A percentile compares a stretch with the other conserved stretches of the same genome.
Evolutionary conservation across 2,888 invertebrate genomes (phyloP).

Genomic region (Lampropteryx suffumata): DNA sequence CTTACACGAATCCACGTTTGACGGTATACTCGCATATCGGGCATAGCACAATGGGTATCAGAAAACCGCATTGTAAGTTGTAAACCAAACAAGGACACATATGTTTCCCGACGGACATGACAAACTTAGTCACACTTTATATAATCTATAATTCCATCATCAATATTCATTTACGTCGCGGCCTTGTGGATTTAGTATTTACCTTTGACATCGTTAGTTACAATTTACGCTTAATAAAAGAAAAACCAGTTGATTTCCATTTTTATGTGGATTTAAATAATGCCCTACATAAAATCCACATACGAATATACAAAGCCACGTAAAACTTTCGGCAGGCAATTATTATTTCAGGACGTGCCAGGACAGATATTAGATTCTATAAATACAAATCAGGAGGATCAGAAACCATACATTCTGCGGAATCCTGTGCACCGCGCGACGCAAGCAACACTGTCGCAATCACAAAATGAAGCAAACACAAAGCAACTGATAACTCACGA

Average conservation of each 20-base stretch:
- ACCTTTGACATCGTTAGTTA: conserved; percentile 40
- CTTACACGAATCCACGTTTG: no score
- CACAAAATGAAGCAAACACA: conserved; percentile 84
- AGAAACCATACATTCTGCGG: conserved; percentile 70
- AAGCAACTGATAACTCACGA: conserved; percentile 79
- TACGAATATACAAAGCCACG: conserved; percentile 77
- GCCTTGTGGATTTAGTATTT: conserved; percentile 60
- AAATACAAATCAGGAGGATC: conserved; percentile 58
- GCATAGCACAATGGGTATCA: neutral
- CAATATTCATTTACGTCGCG: conserved; percentile 50
- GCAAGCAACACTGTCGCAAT: conserved; percentile 71
- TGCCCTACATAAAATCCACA: conserved; percentile 54
- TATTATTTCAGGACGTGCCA: conserved; percentile 70
- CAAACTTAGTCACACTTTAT: conserved; percentile 44
- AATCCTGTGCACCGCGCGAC: conserved; percentile 78
- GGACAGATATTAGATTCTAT: conserved; percentile 70
- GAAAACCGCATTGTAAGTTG: neutral
- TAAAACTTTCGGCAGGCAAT: conserved; percentile 74
- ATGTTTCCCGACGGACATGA: conserved; percentile 54
- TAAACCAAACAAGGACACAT: conserved; percentile 64
- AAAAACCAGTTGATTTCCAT: conserved; percentile 18
- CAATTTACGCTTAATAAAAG: conserved; percentile 26
- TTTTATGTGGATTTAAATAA: conserved; percentile 37
- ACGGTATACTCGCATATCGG: no score
- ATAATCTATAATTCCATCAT: conserved; percentile 49